phyloP scores from a whole-genome alignment of 2,797 vertebrate genomes.

The Psittacula derbiana region DNA sequence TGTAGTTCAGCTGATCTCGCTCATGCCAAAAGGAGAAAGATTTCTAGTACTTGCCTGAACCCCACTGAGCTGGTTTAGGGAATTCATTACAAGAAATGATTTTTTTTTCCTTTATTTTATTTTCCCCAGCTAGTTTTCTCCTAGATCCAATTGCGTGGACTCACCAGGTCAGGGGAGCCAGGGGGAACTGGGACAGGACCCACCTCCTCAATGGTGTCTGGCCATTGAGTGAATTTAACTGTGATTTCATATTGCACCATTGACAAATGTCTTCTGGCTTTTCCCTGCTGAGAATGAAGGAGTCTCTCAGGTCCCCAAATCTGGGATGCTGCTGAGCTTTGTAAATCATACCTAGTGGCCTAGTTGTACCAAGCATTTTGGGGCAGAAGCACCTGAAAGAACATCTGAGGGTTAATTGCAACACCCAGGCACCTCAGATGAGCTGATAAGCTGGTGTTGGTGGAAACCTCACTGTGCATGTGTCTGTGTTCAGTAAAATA shows the following conservation, averaged over 20 bases:
- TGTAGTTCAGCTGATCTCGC: constrained; percentile 42
- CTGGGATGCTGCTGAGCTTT: background rate
- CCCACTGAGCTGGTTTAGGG: constrained; percentile 43
- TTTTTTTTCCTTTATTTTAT: background rate
- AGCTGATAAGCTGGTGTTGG: background rate
- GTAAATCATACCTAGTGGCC: background rate
- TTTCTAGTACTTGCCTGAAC: constrained; percentile 45
- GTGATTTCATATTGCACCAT: background rate
- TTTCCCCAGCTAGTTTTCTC: background rate
- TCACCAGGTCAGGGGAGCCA: background rate
- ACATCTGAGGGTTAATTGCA: background rate
- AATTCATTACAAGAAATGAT: constrained; percentile 30
- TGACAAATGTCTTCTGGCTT: background rate
- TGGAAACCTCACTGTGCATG: background rate
- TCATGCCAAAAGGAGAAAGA: constrained; percentile 11
- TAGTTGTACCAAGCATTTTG: background rate
- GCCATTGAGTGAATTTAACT: background rate
- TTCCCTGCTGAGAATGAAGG: background rate
- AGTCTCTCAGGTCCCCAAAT: background rate
- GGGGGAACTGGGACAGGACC: background rate
- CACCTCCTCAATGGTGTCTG: background rate
- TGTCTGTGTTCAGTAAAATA: background rate
- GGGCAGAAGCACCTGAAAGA: background rate
- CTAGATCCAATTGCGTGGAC: background rate
- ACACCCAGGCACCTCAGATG: background rate